Percentiles rank a stretch among this genome's conserved stretches.
These are phyloP conservation scores for Lepus oiostolus DNA, from an alignment of 2,797 vertebrate genomes.

Conservation along the genomic window DNA sequence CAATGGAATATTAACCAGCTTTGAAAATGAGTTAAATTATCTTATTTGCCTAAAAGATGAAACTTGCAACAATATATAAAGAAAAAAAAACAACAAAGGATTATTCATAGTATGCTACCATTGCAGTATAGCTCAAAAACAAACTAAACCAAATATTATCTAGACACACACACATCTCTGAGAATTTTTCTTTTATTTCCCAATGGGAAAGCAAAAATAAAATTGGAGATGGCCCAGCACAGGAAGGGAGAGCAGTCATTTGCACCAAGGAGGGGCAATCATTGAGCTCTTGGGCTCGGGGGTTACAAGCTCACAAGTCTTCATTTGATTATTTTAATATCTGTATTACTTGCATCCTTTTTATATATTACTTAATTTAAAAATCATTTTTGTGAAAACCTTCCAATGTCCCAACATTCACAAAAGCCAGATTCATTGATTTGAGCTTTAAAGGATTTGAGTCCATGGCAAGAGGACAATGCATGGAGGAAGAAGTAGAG, in stretches of 20 bases:
- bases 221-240: background rate
- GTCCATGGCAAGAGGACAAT: background rate
- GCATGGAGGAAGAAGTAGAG: background rate
- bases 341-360: background rate
- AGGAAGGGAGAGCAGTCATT: background rate
- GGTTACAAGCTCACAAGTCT: background rate
- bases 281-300: background rate
- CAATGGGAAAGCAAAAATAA: background rate
- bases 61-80: background rate
- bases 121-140: background rate
- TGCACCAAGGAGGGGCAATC: too few relatives aligned
- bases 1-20: background rate
- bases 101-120: background rate
- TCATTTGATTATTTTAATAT: background rate
- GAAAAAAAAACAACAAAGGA: background rate
- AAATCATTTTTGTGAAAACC: background rate
- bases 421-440: background rate
- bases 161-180: background rate
- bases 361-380: constrained; percentile 18
- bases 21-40: background rate
- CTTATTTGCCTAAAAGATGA: background rate
- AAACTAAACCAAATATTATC: background rate
- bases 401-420: background rate
- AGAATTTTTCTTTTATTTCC: background rate
- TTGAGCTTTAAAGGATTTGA: background rate